Base-by-base conservation (phyloP, 2,888 invertebrate species). In the Cremastinae sp. region DNA sequence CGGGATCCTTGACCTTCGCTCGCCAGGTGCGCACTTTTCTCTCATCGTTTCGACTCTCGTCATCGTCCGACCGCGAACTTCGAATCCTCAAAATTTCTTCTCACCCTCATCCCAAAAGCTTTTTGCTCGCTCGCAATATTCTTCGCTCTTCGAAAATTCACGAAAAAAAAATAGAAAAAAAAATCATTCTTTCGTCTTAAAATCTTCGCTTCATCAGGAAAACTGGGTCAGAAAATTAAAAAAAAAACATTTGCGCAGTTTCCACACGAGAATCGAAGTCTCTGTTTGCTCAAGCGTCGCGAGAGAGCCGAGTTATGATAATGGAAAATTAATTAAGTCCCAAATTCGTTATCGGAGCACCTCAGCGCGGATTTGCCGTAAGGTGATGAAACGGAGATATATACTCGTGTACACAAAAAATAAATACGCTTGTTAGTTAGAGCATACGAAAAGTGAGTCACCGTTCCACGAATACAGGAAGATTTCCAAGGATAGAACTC, bases 1-100 rank as follows among this genome's bases (percentile, higher is more conserved):
- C 49, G 65, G 59, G 73, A 76, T 73, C 64, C 76, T 76, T 73
- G 72, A 73, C 69, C 72, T 72, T 76, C 69, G 72, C 12, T 28
- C n/a, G 8, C 59, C 59, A 34, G 64, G 58, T 62, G 71, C 54
- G 38, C 3, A 18, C 9, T 20, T 8, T 18, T 12, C 9, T 10
- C 5, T 5, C 9, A 16, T 3, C 16, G 36, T 36, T 56, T 5
- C 10, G 38, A 56, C 18, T 20, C 16, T 56, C 18, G 36, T 7
- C 38, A 18, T 0, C 8, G 38, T 10, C 34, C 34, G n/a, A n/a
- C 41, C 10, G 10, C 12, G 41, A 9, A n/a, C 41, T n/a, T 9
- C 41, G 12, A n/a, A n/a, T 41, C 12, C 12, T 41, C 41, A 2
- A 41, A 9, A 41, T 41, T 41, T 12, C 36, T 12, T 41, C 41